Percentiles rank a stretch among this genome's conserved stretches.
These are phyloP conservation scores for Rhizomys pruinosus DNA, from an alignment of 2,113 vertebrate genomes.

Conservation along the genomic window DNA sequence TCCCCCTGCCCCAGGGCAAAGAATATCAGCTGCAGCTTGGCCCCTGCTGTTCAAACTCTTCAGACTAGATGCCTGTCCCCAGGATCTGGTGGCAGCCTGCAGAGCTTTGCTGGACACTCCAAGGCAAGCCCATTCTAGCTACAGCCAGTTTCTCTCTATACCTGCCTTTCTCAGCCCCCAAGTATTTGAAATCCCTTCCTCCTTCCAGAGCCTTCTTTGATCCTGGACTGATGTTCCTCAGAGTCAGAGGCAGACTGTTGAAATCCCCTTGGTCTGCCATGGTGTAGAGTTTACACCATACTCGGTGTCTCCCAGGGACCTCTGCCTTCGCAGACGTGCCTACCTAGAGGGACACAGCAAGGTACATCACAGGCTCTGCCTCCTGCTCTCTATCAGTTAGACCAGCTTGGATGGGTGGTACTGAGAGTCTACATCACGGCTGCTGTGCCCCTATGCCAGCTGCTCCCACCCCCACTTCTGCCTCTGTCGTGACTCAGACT, in stretches of 20 bases:
- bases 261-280: background rate
- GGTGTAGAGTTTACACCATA: background rate
- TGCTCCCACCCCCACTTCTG: background rate
- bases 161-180: constrained; percentile 9
- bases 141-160: background rate
- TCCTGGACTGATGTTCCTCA: background rate
- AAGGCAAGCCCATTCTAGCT: background rate
- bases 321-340: constrained; percentile 30
- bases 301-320: background rate
- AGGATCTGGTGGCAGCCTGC: background rate
- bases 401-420: background rate
- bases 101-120: background rate
- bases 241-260: background rate
- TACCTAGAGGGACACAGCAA: background rate
- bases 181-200: background rate
- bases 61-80: background rate
- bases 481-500: background rate
- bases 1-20: background rate
- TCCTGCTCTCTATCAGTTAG: background rate
- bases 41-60: background rate
- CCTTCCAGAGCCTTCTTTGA: background rate
- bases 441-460: background rate
- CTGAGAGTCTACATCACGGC: background rate
- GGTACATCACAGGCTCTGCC: background rate
- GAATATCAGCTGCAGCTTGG: background rate